phyloP scores from a whole-genome alignment of 1,140 invertebrate genomes.

The Coenobita brevimanus region DNA sequence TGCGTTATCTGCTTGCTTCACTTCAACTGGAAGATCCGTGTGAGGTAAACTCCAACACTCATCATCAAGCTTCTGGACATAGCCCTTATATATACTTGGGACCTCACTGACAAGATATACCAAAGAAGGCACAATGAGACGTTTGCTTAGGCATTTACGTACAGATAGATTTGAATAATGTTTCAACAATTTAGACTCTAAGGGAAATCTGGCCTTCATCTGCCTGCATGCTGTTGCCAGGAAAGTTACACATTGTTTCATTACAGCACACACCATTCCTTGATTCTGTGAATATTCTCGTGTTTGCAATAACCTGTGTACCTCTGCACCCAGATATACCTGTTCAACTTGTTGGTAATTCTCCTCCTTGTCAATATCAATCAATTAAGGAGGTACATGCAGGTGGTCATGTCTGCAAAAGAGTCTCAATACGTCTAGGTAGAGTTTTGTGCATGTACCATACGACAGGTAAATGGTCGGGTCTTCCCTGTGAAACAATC shows the following conservation, averaged over 20 bases:
- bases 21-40: neutral
- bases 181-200: neutral
- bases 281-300: neutral
- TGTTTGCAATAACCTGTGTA: neutral
- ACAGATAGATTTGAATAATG: neutral
- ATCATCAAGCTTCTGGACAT: neutral
- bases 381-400: too few species aligned
- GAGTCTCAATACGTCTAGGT: neutral
- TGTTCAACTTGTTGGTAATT: neutral
- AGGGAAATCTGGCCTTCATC: neutral
- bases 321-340: neutral
- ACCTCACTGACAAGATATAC: neutral
- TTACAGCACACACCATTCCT: neutral
- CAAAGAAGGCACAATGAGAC: neutral
- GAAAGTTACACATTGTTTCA: neutral
- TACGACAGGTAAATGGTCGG: neutral
- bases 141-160: neutral
- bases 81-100: neutral
- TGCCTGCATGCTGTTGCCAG: neutral
- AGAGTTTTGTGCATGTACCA: neutral
- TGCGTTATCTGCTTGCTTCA: neutral
- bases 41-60: neutral
- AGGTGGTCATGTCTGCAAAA: neutral
- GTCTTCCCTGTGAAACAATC: constrained; percentile 6
- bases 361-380: neutral